Conservation (phyloP, 64 coral and sea anemone species). For the Cladopsammia gracilis region DNA sequence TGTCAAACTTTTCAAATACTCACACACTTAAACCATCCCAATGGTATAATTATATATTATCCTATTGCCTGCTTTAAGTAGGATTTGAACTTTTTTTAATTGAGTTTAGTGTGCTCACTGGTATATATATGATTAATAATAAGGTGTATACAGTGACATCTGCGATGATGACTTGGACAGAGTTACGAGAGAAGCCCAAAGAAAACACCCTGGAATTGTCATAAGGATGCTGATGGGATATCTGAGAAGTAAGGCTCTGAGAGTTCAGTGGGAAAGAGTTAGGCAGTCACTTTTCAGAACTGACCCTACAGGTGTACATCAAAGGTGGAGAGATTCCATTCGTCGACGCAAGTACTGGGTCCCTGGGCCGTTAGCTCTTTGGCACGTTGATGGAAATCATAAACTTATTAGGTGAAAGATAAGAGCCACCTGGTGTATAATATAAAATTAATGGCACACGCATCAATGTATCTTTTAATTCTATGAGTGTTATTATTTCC, state of each 20-base stretch:
- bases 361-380: conserved; percentile 65
- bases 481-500: background rate
- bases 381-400: conserved; percentile 79
- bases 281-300: conserved; percentile 61
- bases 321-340: conserved; percentile 74
- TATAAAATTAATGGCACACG: background rate
- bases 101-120: background rate
- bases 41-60: conserved; percentile 1
- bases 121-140: conserved; percentile 6
- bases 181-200: conserved; percentile 44
- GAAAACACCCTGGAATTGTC: conserved; percentile 57
- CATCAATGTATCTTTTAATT: background rate
- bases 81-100: conserved; percentile 25
- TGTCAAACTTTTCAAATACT: conserved; percentile 28
- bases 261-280: conserved; percentile 78
- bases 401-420: conserved; percentile 67
- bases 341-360: conserved; percentile 42
- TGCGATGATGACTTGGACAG: conserved; percentile 44
- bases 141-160: conserved; percentile 50
- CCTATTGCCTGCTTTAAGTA: background rate
- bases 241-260: conserved; percentile 52
- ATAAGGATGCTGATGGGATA: conserved; percentile 73
- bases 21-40: conserved; percentile 2
- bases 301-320: conserved; percentile 73
- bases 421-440: conserved; percentile 16